These are phyloP conservation scores for Odontamblyopus lacepedii DNA, from an alignment of 2,797 vertebrate species.

Conservation along the genomic window DNA sequence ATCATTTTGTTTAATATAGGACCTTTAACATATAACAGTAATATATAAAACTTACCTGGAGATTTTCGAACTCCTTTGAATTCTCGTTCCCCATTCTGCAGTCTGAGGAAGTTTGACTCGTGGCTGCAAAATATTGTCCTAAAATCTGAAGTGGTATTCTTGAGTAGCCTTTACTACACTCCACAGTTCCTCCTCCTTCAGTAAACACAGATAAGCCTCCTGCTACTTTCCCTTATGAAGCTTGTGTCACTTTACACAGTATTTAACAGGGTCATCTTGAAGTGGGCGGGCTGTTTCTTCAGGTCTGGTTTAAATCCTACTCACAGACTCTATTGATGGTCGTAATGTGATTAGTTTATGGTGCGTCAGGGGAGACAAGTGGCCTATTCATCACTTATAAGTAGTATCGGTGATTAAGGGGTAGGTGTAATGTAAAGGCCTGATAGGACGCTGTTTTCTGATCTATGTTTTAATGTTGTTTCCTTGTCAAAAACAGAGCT, in stretches of 20 bases:
- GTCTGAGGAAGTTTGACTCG: constrained; percentile 6
- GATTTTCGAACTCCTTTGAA: constrained; percentile 41
- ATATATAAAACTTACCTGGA: constrained; percentile 52
- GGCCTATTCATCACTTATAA: not conserved
- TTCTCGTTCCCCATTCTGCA: constrained; percentile 77
- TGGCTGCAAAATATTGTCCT: constrained; percentile 5
- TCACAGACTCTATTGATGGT: not conserved
- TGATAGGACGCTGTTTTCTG: too few species aligned
- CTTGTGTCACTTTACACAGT: not conserved
- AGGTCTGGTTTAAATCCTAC: constrained; percentile 22
- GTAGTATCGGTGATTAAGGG: too few species aligned
- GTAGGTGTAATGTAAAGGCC: too few species aligned
- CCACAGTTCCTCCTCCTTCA: constrained; percentile 9
- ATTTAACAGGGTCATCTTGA: not conserved
- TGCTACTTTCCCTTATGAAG: not conserved
- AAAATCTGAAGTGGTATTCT: too few species aligned
- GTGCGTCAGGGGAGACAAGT: not conserved
- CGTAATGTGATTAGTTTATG: not conserved
- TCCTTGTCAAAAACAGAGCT: too few species aligned
- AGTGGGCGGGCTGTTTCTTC: constrained; percentile 58
- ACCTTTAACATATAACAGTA: too few species aligned
- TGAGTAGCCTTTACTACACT: too few species aligned
- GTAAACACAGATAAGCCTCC: constrained; percentile 21
- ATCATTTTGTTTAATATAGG: too few species aligned
- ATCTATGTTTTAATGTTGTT: too few species aligned